Conservation (phyloP, 1,140 invertebrate genomes). For the Brachionus koreanus region DNA sequence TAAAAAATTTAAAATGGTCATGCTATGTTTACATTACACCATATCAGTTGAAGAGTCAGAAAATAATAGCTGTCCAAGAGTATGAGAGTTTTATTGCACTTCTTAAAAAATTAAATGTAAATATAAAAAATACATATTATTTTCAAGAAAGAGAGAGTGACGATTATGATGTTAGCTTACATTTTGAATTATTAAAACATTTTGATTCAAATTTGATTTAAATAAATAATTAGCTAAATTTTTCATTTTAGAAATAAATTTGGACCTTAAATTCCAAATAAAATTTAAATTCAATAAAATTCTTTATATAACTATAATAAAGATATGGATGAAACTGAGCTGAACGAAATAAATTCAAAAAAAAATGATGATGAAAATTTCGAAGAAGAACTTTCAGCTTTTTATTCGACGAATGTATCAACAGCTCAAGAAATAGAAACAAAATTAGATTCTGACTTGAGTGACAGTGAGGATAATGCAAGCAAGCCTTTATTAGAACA, state of each 20-base stretch:
- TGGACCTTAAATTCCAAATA: constrained; percentile 16
- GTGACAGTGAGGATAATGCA: not conserved
- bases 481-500: not conserved
- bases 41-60: constrained; percentile 35
- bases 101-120: constrained; percentile 8
- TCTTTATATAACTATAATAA: no score
- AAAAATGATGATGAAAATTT: not conserved
- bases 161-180: constrained; percentile 15
- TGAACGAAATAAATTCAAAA: not conserved
- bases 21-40: constrained; percentile 26
- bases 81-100: constrained; percentile 6
- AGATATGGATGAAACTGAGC: not conserved
- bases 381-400: not conserved
- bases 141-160: constrained; percentile 11
- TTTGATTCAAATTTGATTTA: constrained; percentile 35
- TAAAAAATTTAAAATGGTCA: not conserved
- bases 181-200: constrained; percentile 35
- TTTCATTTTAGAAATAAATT: not conserved
- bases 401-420: not conserved
- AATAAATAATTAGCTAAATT: not conserved
- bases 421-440: not conserved
- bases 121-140: constrained; percentile 36
- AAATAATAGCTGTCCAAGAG: constrained; percentile 7
- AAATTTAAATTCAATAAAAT: no score
- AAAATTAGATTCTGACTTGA: not conserved